Evolutionary conservation across 2,888 invertebrate species (phyloP).

Genomic region (Cheilosia impressa): DNA sequence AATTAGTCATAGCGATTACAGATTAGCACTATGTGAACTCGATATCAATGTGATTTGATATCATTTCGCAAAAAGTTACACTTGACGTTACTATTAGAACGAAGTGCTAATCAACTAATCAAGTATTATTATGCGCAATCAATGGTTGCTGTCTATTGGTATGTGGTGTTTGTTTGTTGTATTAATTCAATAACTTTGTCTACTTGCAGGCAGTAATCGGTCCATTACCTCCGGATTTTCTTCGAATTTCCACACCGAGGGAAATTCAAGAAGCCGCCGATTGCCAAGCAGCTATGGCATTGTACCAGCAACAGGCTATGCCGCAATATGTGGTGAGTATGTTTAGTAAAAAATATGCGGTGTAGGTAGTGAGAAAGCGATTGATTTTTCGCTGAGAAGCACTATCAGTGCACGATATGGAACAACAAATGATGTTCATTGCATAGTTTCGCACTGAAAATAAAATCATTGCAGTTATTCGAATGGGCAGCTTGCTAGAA

Average conservation of each 20-base stretch:
- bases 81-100: constrained; percentile 4
- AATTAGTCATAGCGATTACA: constrained; percentile 34
- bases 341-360: neutral
- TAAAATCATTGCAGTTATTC: neutral
- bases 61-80: constrained; percentile 22
- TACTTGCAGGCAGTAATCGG: constrained; percentile 78
- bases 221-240: constrained; percentile 79
- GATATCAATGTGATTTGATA: constrained; percentile 29
- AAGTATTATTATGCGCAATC: neutral
- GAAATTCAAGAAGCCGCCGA: constrained; percentile 79
- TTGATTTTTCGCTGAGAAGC: constrained; percentile 39
- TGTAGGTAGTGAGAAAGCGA: neutral
- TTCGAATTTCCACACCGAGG: constrained; percentile 78
- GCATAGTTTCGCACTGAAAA: neutral
- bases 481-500: neutral
- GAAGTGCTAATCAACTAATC: constrained; percentile 37
- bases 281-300: constrained; percentile 79
- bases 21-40: constrained; percentile 30
- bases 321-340: constrained; percentile 78
- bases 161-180: neutral
- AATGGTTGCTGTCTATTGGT: neutral
- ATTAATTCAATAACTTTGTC: constrained; percentile 14
- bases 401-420: constrained; percentile 25
- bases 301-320: constrained; percentile 79
- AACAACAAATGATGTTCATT: neutral